These are phyloP conservation scores for Deroptyus accipitrinus DNA, from an alignment of 2,113 vertebrate genomes.

Conservation along the genomic window DNA sequence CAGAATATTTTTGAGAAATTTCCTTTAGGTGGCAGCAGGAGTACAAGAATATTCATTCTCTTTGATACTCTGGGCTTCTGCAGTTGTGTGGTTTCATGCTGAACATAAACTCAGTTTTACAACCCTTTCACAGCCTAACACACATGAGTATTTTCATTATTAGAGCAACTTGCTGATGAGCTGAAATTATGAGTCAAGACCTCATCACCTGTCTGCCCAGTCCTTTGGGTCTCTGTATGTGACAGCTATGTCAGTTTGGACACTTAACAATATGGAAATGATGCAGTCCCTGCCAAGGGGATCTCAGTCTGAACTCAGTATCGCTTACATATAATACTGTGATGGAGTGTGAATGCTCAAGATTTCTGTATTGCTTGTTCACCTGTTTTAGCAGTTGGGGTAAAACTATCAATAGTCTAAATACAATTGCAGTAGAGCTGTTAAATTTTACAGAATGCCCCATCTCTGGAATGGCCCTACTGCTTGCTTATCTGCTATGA, in stretches of 20 bases:
- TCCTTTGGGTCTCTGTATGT: not conserved
- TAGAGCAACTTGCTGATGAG: not conserved
- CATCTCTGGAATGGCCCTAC: not conserved
- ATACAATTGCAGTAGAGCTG: not conserved
- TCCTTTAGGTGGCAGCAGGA: slow-evolving; percentile 70
- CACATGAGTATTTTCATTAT: not conserved
- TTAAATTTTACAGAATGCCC: not conserved
- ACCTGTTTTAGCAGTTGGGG: not conserved
- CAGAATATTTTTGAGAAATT: not conserved
- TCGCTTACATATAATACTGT: not conserved
- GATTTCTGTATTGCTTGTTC: not conserved
- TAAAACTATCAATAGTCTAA: not conserved
- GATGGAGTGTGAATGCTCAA: not conserved
- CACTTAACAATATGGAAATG: not conserved
- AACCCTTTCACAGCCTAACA: not conserved
- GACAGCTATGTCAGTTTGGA: not conserved
- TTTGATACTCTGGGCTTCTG: accelerated
- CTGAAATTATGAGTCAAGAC: not conserved
- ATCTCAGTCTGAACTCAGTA: not conserved
- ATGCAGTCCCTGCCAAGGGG: not conserved
- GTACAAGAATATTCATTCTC: slow-evolving; percentile 32
- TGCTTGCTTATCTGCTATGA: not conserved
- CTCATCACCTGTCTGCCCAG: not conserved
- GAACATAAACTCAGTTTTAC: not conserved
- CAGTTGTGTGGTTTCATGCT: accelerated